phyloP scores from a whole-genome alignment of 2,113 vertebrate species.

The Marmota flaviventris region DNA sequence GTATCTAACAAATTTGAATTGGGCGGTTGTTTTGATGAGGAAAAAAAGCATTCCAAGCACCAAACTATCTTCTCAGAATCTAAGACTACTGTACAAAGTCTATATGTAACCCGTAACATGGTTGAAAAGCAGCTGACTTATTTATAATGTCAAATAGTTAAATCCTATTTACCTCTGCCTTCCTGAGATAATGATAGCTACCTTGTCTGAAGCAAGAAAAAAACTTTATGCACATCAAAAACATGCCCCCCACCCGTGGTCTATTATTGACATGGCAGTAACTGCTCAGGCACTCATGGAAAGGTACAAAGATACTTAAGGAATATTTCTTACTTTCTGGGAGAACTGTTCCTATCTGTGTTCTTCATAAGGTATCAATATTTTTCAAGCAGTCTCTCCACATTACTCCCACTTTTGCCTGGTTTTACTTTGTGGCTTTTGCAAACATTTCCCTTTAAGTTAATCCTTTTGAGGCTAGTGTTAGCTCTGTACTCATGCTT shows the following conservation, averaged over 20 bases:
- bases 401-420: background rate
- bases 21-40: slow-evolving; percentile 28
- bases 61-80: background rate
- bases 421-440: slow-evolving; percentile 48
- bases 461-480: slow-evolving; percentile 67
- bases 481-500: slow-evolving; percentile 44
- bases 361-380: background rate
- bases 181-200: background rate
- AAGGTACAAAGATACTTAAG: slow-evolving; percentile 1
- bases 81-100: slow-evolving; percentile 7
- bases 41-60: background rate
- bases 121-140: slow-evolving; percentile 46
- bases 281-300: background rate
- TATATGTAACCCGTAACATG: slow-evolving; percentile 7
- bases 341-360: background rate
- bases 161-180: background rate
- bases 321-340: slow-evolving; percentile 42
- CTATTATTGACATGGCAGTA: background rate
- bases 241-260: background rate
- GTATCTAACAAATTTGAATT: slow-evolving; percentile 12
- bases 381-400: slow-evolving; percentile 51
- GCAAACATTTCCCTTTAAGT: slow-evolving; percentile 30
- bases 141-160: slow-evolving; percentile 28
- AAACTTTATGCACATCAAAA: slow-evolving; percentile 5
- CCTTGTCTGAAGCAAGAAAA: slow-evolving; percentile 52